phyloP scores from a whole-genome alignment of 1,140 invertebrate genomes.

The Lerema accius region DNA sequence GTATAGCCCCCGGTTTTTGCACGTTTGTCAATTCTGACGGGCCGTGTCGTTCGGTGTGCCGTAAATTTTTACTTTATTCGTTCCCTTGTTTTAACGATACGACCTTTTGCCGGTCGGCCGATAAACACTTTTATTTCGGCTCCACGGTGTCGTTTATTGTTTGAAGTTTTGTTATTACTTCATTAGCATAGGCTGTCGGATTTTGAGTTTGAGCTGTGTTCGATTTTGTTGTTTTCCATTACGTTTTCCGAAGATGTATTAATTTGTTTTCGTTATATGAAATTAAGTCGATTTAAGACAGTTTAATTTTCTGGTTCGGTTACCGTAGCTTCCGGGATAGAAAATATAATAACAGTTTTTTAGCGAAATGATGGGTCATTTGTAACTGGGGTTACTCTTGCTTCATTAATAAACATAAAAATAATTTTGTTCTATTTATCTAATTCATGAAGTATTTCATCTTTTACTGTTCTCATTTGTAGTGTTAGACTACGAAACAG shows the following conservation, averaged over 20 bases:
- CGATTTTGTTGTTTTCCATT: conserved; percentile 6
- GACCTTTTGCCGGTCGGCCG: conserved; percentile 37
- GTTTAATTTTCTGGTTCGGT: no score
- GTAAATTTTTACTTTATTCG: conserved; percentile 71
- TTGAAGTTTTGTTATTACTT: conserved; percentile 37
- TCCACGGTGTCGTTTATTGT: conserved; percentile 38
- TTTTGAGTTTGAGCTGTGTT: conserved; percentile 5
- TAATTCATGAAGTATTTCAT: no score
- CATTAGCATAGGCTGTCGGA: conserved; percentile 20
- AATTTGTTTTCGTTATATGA: no score
- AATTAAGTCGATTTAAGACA: no score
- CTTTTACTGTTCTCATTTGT: no score
- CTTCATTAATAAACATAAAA: no score
- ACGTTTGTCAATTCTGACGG: conserved; percentile 61
- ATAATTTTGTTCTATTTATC: no score
- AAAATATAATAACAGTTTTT: no score
- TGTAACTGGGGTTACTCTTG: no score
- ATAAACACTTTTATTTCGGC: conserved; percentile 52
- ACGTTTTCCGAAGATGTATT: not conserved
- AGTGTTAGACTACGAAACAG: no score
- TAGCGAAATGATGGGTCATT: no score
- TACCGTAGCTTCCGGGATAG: no score
- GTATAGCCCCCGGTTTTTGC: conserved; percentile 43
- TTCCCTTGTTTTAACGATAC: conserved; percentile 39
- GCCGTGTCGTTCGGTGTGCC: conserved; percentile 46